These are phyloP conservation scores for Sparidentex hasta DNA, from an alignment of 2,797 vertebrate genomes.

Conservation along the genomic window DNA sequence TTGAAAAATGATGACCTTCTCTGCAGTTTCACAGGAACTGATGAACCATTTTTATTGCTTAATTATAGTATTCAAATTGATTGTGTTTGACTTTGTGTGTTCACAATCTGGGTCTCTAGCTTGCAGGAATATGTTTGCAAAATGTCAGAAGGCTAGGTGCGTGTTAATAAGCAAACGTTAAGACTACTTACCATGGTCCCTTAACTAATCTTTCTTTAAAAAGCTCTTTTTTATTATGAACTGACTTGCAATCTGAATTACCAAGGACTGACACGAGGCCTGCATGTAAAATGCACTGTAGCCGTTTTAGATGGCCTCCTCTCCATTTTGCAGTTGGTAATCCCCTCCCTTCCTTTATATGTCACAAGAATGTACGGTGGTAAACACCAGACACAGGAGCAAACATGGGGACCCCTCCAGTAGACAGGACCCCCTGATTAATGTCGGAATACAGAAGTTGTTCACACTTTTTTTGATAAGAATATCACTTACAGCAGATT, in stretches of 20 bases:
- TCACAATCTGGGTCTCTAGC: neutral
- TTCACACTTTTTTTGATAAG: too few species aligned
- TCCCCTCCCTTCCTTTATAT: neutral
- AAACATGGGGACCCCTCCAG: too few species aligned
- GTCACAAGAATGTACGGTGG: too few species aligned
- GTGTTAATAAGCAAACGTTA: neutral
- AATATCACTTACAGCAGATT: too few species aligned
- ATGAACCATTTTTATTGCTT: slow-evolving; percentile 1
- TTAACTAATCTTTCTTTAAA: neutral
- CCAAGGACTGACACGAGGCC: neutral
- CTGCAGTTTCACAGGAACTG: slow-evolving; percentile 5
- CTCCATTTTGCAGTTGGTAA: too few species aligned
- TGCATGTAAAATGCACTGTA: neutral
- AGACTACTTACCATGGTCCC: neutral
- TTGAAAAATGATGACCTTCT: neutral
- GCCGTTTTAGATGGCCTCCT: too few species aligned
- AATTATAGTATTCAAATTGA: too few species aligned
- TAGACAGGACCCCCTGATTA: neutral
- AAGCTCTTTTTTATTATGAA: neutral
- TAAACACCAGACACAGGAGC: too few species aligned
- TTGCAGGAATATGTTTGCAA: neutral
- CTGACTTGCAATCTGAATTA: neutral
- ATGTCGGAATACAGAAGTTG: neutral
- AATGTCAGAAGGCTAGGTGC: neutral
- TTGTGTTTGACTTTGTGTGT: neutral